Conservation (phyloP, 2,113 vertebrate species). For the Tyrannus savana region DNA sequence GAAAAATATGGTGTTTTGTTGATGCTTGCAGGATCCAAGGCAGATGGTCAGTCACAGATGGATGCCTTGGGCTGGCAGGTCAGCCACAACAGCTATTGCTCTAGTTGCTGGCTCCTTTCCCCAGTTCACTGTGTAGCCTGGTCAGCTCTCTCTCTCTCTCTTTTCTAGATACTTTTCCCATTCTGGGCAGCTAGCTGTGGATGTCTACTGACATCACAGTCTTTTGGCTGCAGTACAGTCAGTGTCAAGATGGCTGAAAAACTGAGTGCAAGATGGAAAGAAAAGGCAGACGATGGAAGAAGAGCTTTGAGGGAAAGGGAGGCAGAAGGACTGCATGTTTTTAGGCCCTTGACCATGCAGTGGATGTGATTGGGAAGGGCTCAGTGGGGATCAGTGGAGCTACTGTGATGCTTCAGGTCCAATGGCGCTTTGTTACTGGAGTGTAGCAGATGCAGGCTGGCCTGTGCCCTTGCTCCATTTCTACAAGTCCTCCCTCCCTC, state of each 20-base stretch:
- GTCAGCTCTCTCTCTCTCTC: not conserved
- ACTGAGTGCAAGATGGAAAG: not conserved
- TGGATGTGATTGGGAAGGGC: not conserved
- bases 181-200: not conserved
- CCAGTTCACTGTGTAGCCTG: conserved; percentile 6
- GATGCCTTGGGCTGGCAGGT: conserved; percentile 51
- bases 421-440: not conserved
- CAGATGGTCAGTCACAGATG: conserved; percentile 68
- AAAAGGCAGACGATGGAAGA: not conserved
- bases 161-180: not conserved
- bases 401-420: not conserved
- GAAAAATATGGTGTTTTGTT: conserved; percentile 35
- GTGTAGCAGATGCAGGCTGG: not conserved
- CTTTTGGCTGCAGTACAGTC: not conserved
- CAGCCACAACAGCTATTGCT: not conserved
- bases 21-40: conserved; percentile 32
- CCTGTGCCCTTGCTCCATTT: not conserved
- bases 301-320: not conserved
- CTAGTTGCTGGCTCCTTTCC: conserved; percentile 28
- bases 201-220: not conserved
- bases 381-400: not conserved
- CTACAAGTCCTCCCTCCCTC: not conserved
- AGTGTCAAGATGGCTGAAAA: conserved; percentile 15
- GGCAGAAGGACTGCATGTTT: not conserved
- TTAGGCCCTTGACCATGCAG: not conserved